These are phyloP conservation scores for Coilia nasus DNA, from an alignment of 2,797 vertebrate genomes.

Conservation along the genomic window DNA sequence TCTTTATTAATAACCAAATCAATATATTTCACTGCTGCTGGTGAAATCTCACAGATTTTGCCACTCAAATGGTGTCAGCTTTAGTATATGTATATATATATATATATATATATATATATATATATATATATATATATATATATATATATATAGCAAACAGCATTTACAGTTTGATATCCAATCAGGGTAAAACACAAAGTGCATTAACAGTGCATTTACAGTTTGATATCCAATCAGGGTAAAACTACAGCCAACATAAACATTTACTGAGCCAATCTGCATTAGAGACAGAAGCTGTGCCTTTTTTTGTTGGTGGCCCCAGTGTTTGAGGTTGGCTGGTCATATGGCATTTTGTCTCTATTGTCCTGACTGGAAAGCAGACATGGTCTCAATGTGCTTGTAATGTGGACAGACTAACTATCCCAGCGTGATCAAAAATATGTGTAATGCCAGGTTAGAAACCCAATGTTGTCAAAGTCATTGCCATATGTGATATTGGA, in stretches of 20 bases:
- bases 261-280: background rate
- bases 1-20: too few relatives aligned
- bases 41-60: too few relatives aligned
- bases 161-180: background rate
- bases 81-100: background rate
- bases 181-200: background rate
- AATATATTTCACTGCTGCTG: too few relatives aligned
- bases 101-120: too few relatives aligned
- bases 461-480: background rate
- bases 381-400: background rate
- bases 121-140: too few relatives aligned
- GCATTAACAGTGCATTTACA: too few relatives aligned
- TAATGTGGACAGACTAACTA: background rate
- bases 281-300: background rate
- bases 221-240: background rate
- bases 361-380: background rate
- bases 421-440: background rate
- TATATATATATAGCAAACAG: too few relatives aligned
- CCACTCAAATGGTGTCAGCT: too few relatives aligned
- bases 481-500: background rate
- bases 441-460: background rate
- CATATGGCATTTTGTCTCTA: conserved; percentile 4
- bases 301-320: background rate
- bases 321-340: background rate
- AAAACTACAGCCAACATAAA: background rate